Percentiles rank a stretch among this genome's conserved stretches.
Evolutionary conservation across 1,140 invertebrate genomes (phyloP).

Genomic region (honey bee (Apis mellifera)): DNA sequence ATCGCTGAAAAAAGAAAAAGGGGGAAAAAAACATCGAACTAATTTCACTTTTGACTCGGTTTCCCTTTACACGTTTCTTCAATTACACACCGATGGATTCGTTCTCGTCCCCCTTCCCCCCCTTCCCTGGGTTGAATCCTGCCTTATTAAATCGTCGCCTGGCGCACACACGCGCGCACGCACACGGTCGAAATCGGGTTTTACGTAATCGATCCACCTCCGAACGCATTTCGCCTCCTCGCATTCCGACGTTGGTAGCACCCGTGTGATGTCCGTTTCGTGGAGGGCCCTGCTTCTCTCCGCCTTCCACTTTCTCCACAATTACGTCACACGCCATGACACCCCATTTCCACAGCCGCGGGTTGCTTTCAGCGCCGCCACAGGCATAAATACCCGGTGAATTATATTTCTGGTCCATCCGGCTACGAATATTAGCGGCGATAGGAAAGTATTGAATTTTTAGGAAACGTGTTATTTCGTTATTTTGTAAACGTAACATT

Average conservation of each 20-base stretch:
- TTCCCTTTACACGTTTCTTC: slow-evolving; percentile 13
- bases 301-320: slow-evolving; percentile 57
- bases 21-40: not conserved
- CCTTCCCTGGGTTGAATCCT: not conserved
- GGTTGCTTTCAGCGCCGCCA: slow-evolving; percentile 17
- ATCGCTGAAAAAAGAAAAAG: not conserved
- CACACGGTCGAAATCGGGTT: slow-evolving; percentile 25
- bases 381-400: slow-evolving; percentile 1
- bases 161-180: not conserved
- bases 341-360: slow-evolving; percentile 51
- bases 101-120: not conserved
- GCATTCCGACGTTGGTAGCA: slow-evolving; percentile 26
- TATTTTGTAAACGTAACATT: too few relatives aligned
- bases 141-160: slow-evolving; percentile 34
- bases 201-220: slow-evolving; percentile 50
- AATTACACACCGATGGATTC: slow-evolving; percentile 20
- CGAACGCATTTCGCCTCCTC: slow-evolving; percentile 33
- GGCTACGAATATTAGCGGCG: too few relatives aligned
- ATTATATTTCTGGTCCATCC: not conserved
- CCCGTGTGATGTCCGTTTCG: not conserved
- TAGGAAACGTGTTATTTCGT: too few relatives aligned
- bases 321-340: slow-evolving; percentile 60
- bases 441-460: not conserved
- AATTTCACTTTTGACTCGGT: not conserved
- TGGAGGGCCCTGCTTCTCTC: slow-evolving; percentile 18